Percentiles rank a stretch among this genome's conserved stretches.
Conservation (phyloP, 2,888 invertebrate genomes). For the Ennomos fuscantarius region DNA sequence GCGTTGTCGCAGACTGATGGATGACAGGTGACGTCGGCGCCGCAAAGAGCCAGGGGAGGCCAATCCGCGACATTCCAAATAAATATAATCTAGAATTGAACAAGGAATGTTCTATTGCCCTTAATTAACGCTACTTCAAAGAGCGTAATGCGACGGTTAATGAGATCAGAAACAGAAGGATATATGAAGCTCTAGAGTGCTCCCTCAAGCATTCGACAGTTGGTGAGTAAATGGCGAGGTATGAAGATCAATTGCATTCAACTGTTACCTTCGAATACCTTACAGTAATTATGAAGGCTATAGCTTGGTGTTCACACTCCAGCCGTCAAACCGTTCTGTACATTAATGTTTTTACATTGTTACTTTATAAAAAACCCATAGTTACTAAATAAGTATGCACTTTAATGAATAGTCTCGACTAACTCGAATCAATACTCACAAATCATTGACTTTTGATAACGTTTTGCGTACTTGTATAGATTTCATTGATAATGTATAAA, state of each 20-base stretch:
- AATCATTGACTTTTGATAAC: no score
- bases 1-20: slow-evolving; percentile 82
- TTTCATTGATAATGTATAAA: no score
- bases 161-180: slow-evolving; percentile 47
- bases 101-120: slow-evolving; percentile 50
- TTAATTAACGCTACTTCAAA: slow-evolving; percentile 56
- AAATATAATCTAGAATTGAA: slow-evolving; percentile 57
- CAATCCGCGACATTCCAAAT: slow-evolving; percentile 48
- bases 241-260: slow-evolving; percentile 26
- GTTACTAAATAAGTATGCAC: no score
- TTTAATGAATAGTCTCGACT: no score
- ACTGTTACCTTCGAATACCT: slow-evolving; percentile 6
- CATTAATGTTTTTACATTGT: no score
- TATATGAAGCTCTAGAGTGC: slow-evolving; percentile 9
- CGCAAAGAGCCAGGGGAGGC: slow-evolving; percentile 57
- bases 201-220: slow-evolving; percentile 26
- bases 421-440: no score
- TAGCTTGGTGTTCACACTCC: slow-evolving; percentile 9
- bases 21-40: slow-evolving; percentile 79
- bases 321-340: no score
- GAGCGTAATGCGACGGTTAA: slow-evolving; percentile 51
- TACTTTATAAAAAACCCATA: no score
- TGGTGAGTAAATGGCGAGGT: slow-evolving; percentile 21
- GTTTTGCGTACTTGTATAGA: no score
- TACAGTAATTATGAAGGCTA: slow-evolving; percentile 7